Conservation (phyloP, 2,797 vertebrate genomes). For the Macroramphosus scolopax region DNA sequence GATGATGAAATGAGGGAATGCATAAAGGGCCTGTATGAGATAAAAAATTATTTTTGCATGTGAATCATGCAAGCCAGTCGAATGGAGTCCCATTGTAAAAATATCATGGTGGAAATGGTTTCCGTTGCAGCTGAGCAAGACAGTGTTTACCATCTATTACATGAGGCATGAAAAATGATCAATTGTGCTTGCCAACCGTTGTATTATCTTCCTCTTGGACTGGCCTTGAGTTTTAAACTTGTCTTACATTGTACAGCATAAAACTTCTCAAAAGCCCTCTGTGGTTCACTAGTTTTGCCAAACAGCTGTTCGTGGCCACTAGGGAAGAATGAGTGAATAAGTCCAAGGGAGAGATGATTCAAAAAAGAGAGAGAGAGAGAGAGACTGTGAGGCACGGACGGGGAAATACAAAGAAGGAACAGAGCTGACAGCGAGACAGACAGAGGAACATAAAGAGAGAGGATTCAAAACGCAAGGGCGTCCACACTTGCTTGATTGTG, state of each 20-base stretch:
- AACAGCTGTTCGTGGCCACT: slow-evolving; percentile 66
- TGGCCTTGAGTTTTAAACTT: slow-evolving; percentile 40
- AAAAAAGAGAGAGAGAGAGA: slow-evolving; percentile 15
- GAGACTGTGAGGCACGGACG: slow-evolving; percentile 29
- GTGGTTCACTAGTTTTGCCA: slow-evolving; percentile 50
- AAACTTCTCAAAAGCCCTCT: slow-evolving; percentile 46
- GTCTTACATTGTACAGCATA: slow-evolving; percentile 60
- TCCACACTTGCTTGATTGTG: slow-evolving; percentile 70
- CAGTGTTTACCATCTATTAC: slow-evolving; percentile 8
- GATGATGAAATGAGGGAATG: too few relatives aligned
- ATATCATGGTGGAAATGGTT: too few relatives aligned
- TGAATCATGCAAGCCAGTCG: too few relatives aligned
- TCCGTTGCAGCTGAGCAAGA: slow-evolving; percentile 10
- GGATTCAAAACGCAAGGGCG: slow-evolving; percentile 23
- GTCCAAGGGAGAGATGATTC: slow-evolving; percentile 44
- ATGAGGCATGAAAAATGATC: slow-evolving; percentile 8
- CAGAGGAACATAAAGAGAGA: slow-evolving; percentile 17
- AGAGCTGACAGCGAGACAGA: slow-evolving; percentile 20
- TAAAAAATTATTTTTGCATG: too few relatives aligned
- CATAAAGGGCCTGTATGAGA: not conserved
- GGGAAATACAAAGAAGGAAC: slow-evolving; percentile 24
- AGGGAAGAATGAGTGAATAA: slow-evolving; percentile 38
- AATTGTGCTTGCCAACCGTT: slow-evolving; percentile 14
- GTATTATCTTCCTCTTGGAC: slow-evolving; percentile 23
- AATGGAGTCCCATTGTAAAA: too few relatives aligned